These are phyloP conservation scores for Salarias fasciatus DNA, from an alignment of 2,797 vertebrate species.

Conservation along the genomic window DNA sequence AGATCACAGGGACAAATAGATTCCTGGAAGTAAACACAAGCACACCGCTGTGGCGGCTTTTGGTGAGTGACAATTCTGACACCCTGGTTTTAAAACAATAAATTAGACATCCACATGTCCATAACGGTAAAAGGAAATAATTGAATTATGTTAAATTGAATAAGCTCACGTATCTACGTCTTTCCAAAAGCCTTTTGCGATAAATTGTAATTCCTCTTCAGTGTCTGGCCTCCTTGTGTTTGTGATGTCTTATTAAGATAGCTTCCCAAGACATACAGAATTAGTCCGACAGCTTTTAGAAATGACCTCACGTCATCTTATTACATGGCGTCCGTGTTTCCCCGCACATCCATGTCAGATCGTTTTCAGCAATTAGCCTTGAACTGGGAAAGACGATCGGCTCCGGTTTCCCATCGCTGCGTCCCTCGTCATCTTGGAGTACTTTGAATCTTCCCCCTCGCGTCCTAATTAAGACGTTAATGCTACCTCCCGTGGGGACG, in stretches of 20 bases:
- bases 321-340: slow-evolving; percentile 70
- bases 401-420: slow-evolving; percentile 79
- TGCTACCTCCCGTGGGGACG: slow-evolving; percentile 77
- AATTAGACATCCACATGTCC: not conserved
- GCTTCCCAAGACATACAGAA: slow-evolving; percentile 51
- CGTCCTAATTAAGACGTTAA: slow-evolving; percentile 89
- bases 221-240: slow-evolving; percentile 7
- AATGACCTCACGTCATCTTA: slow-evolving; percentile 75
- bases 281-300: slow-evolving; percentile 71
- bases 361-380: slow-evolving; percentile 84
- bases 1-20: slow-evolving; percentile 68
- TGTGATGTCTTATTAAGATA: slow-evolving; percentile 44
- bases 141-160: not conserved
- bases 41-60: slow-evolving; percentile 40
- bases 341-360: slow-evolving; percentile 78
- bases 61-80: slow-evolving; percentile 59
- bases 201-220: not conserved
- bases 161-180: too few relatives aligned
- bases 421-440: slow-evolving; percentile 80
- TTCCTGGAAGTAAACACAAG: slow-evolving; percentile 66
- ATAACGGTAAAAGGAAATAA: not conserved
- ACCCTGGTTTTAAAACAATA: slow-evolving; percentile 8
- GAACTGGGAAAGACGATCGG: slow-evolving; percentile 85
- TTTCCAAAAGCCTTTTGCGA: not conserved
- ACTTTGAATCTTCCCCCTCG: slow-evolving; percentile 83